A percentile compares a stretch with the other conserved stretches of the same genome.
Conservation (phyloP, 2,113 vertebrate species). For the Poecile atricapillus region DNA sequence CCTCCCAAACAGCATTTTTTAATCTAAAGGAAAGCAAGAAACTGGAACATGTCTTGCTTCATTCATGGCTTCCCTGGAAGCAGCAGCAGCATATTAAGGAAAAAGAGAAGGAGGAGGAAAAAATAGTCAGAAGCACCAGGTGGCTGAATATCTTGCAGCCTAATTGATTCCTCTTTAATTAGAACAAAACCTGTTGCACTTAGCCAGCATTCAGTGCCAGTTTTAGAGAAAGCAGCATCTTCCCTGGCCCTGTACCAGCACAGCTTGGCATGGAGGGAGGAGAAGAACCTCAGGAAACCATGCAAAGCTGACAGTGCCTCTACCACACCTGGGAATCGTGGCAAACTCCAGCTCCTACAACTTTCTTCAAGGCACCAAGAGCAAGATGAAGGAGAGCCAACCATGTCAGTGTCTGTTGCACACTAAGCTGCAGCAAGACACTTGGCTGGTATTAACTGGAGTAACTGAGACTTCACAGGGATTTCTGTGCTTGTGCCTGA, state of each 20-base stretch:
- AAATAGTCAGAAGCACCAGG: constrained; percentile 49
- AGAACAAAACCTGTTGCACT: constrained; percentile 46
- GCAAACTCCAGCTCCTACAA: not conserved
- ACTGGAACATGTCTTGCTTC: not conserved
- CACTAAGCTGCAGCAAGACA: not conserved
- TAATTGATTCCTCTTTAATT: constrained; percentile 64
- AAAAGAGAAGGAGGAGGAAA: constrained; percentile 13
- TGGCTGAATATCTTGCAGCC: constrained; percentile 31
- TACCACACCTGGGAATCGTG: fast-evolving
- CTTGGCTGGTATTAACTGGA: not conserved
- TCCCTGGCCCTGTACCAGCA: not conserved
- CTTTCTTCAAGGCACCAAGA: not conserved
- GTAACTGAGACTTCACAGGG: not conserved
- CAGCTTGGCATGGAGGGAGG: not conserved
- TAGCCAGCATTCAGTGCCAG: not conserved
- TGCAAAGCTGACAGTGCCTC: not conserved
- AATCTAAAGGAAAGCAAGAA: constrained; percentile 25
- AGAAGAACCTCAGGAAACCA: not conserved
- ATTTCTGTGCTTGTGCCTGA: not conserved
- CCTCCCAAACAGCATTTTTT: not conserved
- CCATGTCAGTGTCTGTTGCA: not conserved
- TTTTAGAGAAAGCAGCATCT: not conserved
- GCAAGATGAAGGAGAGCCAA: not conserved
- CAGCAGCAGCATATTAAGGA: constrained; percentile 27
- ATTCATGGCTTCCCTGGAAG: constrained; percentile 45